Base-by-base conservation (phyloP, 2,888 invertebrate genomes). In the Drosophila paranaensis region DNA sequence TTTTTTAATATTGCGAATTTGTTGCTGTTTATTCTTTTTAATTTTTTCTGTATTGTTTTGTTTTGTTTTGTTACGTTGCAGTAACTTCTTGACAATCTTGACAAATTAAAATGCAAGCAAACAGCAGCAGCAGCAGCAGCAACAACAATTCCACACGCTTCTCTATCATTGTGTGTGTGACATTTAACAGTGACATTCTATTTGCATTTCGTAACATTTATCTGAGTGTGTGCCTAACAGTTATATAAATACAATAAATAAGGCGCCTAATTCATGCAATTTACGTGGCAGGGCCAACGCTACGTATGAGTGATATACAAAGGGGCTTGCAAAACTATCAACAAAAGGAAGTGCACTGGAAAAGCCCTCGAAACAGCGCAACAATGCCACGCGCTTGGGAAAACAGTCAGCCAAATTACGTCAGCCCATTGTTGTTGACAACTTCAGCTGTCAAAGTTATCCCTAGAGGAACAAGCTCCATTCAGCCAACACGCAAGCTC, bases 221-320 rank as follows among this genome's bases (percentile, higher is more conserved):
- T 70, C 46, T 45, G 53, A 63, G n/a, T 53, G 35, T 37, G 56
- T 58, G 51, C 40, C 48, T 35, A 50, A 55, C 48, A 37, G 67
- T 71, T 79, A 79, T 75, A 73, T 72, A 74, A 79, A 74, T 43
- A 60, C 56, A 27, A 68, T 76, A 76, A 78, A 78, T 68, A 78
- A 71, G 73, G 66, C 58, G 76, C 70, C 82, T 80, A 83, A 81
- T 83, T 82, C 67, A 60, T 69, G 70, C 82, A 74, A 82, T 85
- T 82, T 70, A 56, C 63, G 53, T 60, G 54, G 56, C 78, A 74
- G 57, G 64, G 70, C 57, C 72, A 75, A 74, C 57, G 55, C 50
- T 71, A 81, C 80, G 78, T 76, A 76, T 79, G 76, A 79, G 79
- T 79, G 79, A 78, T 74, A 75, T 69, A 66, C 65, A 74, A 78